Conservation (phyloP, 2,113 vertebrate genomes). For the Spea multiplicata region DNA sequence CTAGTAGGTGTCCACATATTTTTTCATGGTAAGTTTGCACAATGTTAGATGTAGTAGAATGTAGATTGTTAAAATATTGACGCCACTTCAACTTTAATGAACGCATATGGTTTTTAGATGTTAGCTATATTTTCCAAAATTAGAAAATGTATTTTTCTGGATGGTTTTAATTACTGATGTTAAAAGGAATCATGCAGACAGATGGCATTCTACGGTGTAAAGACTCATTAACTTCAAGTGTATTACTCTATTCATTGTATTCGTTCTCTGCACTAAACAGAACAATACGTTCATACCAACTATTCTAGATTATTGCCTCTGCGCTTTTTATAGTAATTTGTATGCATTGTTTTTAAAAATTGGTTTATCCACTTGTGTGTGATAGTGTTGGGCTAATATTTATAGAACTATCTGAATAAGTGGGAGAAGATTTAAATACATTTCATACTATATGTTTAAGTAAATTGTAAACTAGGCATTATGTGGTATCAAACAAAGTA, state of each 20-base stretch:
- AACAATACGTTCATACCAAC: conserved; percentile 28
- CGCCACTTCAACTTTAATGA: conserved; percentile 18
- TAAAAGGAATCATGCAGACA: conserved; percentile 31
- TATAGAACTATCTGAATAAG: too few relatives aligned
- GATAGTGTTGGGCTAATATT: too few relatives aligned
- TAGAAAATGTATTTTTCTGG: conserved; percentile 41
- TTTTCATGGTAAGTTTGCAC: not conserved
- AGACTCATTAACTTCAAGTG: conserved; percentile 47
- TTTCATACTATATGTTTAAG: too few relatives aligned
- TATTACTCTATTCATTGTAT: conserved; percentile 21
- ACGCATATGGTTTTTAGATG: conserved; percentile 34
- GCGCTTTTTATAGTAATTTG: conserved; percentile 18
- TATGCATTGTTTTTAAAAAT: not conserved
- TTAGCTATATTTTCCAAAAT: conserved; percentile 38
- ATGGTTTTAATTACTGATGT: conserved; percentile 5
- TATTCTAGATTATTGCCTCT: conserved; percentile 31
- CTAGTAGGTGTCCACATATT: conserved; percentile 3
- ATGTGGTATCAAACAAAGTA: too few relatives aligned
- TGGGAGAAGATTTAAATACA: too few relatives aligned
- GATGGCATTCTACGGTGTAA: conserved; percentile 43
- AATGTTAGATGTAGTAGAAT: conserved; percentile 1
- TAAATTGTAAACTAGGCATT: too few relatives aligned
- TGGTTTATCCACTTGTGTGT: not conserved
- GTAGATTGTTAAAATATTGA: conserved; percentile 15
- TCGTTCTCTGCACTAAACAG: conserved; percentile 38